Evolutionary conservation across 2,113 vertebrate species (phyloP).

Genomic region (Mirounga angustirostris): DNA sequence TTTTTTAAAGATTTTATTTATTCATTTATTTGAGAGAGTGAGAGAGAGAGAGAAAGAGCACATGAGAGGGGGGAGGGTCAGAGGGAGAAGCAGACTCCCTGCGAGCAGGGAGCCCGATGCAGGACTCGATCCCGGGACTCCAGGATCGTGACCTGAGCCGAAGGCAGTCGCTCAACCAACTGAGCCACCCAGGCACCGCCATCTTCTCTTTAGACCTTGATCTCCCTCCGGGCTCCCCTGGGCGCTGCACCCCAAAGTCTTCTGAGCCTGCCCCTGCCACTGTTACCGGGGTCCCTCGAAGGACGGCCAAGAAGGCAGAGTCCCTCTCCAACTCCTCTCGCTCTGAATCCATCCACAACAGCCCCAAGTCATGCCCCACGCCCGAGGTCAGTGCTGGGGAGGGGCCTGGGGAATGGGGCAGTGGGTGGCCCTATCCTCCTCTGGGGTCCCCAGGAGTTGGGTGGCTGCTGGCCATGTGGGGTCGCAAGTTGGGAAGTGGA

Average conservation of each 20-base stretch:
- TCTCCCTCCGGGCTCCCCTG: slow-evolving; percentile 72
- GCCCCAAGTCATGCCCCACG: slow-evolving; percentile 95
- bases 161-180: too few relatives aligned
- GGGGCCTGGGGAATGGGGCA: too few relatives aligned
- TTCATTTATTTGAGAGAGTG: too few relatives aligned
- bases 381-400: slow-evolving; percentile 92
- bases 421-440: not conserved
- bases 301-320: slow-evolving; percentile 83
- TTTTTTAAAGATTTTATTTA: too few relatives aligned
- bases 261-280: slow-evolving; percentile 62
- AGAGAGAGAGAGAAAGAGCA: too few relatives aligned
- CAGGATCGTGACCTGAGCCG: too few relatives aligned
- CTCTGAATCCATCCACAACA: slow-evolving; percentile 92
- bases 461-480: not conserved
- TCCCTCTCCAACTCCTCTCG: slow-evolving; percentile 88
- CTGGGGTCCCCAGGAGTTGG: not conserved
- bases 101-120: too few relatives aligned
- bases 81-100: too few relatives aligned
- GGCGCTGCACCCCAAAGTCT: slow-evolving; percentile 65
- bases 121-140: too few relatives aligned
- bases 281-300: slow-evolving; percentile 73
- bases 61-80: too few relatives aligned
- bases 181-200: too few relatives aligned
- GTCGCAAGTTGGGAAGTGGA: not conserved
- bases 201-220: slow-evolving; percentile 66